Conservation (phyloP, 2,113 vertebrate species). For the Forbesichthys agassizii region DNA sequence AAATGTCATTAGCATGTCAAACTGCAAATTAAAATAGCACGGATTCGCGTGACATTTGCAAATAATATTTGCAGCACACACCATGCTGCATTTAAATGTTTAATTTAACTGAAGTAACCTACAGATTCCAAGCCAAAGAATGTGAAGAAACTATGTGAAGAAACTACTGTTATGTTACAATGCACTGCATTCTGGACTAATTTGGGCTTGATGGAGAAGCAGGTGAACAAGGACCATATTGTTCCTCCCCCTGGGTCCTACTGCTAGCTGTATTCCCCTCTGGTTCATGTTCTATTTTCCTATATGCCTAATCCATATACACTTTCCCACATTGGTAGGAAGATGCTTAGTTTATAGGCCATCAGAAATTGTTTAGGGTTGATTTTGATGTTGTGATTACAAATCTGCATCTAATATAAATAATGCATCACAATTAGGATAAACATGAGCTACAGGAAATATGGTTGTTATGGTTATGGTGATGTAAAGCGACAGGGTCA, state of each 20-base stretch:
- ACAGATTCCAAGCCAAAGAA: not conserved
- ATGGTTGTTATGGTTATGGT: slow-evolving; percentile 9
- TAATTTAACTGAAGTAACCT: not conserved
- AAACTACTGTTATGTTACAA: not conserved
- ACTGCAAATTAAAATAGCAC: not conserved
- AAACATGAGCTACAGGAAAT: slow-evolving; percentile 14
- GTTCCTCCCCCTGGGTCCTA: slow-evolving; percentile 42
- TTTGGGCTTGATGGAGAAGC: slow-evolving; percentile 59
- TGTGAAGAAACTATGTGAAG: not conserved
- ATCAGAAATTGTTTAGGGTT: not conserved
- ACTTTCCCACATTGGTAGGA: no score
- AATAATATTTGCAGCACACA: no score
- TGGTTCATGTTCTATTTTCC: not conserved
- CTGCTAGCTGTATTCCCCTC: slow-evolving; percentile 17
- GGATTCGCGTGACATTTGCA: not conserved
- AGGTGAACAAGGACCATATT: slow-evolving; percentile 62
- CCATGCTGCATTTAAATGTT: not conserved
- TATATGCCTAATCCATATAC: not conserved
- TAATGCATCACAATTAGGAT: slow-evolving; percentile 1
- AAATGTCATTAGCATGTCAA: not conserved
- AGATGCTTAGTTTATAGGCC: no score
- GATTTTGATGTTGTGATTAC: not conserved
- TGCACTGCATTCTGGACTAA: slow-evolving; percentile 27
- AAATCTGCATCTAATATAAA: slow-evolving; percentile 5
- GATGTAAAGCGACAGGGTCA: slow-evolving; percentile 50